Evolutionary conservation across 2,888 invertebrate species (phyloP).

Genomic region (Deilephila elpenor): DNA sequence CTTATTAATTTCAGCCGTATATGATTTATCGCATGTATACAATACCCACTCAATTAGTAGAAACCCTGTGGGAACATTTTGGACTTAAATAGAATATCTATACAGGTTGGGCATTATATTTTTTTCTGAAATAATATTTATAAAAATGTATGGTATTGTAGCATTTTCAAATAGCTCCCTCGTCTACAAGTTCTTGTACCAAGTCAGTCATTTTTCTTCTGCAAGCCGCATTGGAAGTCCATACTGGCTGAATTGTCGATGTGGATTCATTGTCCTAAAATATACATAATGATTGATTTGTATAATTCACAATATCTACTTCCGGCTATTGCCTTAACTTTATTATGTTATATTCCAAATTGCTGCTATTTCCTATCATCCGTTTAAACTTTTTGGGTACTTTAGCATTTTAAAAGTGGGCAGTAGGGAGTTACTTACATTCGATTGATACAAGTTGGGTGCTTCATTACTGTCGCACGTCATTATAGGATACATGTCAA

Average conservation of each 20-base stretch:
- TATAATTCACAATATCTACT: neutral
- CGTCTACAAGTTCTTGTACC: constrained; percentile 87
- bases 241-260: constrained; percentile 66
- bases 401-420: too few species aligned
- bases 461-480: constrained; percentile 89
- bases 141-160: neutral
- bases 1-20: neutral
- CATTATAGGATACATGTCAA: constrained; percentile 89
- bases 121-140: neutral
- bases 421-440: constrained; percentile 54
- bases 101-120: too few species aligned
- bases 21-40: too few species aligned
- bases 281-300: constrained; percentile 18
- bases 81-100: too few species aligned
- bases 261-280: constrained; percentile 65
- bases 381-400: too few species aligned
- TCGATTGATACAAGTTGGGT: constrained; percentile 87
- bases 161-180: constrained; percentile 75
- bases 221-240: constrained; percentile 84
- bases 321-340: too few species aligned
- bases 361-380: too few species aligned
- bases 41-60: too few species aligned
- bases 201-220: constrained; percentile 88
- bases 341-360: too few species aligned
- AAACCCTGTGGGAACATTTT: too few species aligned